Percentiles rank a stretch among this genome's conserved stretches.
phyloP scores from a whole-genome alignment of 2,888 invertebrate species.

The Leucoma salicis region DNA sequence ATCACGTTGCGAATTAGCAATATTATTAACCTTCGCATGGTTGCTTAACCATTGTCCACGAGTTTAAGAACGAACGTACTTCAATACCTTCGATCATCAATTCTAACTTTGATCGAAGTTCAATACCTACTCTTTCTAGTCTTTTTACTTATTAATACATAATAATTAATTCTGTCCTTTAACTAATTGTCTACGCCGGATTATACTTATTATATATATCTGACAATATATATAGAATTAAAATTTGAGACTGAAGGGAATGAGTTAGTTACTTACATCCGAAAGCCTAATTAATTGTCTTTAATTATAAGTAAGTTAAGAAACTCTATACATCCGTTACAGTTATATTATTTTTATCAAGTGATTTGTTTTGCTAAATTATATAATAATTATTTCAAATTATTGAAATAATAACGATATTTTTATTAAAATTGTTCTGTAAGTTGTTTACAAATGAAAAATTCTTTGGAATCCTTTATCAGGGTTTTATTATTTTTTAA shows the following conservation, averaged over 20 bases:
- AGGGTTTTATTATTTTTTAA: slow-evolving; percentile 16
- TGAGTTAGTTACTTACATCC: slow-evolving; percentile 10
- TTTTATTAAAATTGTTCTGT: not conserved
- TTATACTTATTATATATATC: no score
- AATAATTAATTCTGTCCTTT: no score
- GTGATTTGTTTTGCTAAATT: not conserved
- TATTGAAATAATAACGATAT: not conserved
- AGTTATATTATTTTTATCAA: not conserved
- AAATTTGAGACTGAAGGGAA: slow-evolving; percentile 46
- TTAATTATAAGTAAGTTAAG: not conserved
- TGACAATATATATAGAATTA: no score
- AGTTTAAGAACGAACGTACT: no score
- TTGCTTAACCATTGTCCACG: no score
- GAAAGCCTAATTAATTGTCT: slow-evolving; percentile 18
- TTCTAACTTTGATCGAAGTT: not conserved
- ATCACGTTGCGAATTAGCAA: no score
- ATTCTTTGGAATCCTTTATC: slow-evolving; percentile 23
- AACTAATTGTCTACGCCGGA: no score
- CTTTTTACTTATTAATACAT: no score
- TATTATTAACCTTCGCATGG: no score
- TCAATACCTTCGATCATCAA: no score
- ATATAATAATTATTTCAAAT: not conserved
- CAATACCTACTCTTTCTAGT: no score
- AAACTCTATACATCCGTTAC: not conserved
- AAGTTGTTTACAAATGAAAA: not conserved